phyloP scores from a whole-genome alignment of 2,888 invertebrate species.

The Xestobium rufovillosum region DNA sequence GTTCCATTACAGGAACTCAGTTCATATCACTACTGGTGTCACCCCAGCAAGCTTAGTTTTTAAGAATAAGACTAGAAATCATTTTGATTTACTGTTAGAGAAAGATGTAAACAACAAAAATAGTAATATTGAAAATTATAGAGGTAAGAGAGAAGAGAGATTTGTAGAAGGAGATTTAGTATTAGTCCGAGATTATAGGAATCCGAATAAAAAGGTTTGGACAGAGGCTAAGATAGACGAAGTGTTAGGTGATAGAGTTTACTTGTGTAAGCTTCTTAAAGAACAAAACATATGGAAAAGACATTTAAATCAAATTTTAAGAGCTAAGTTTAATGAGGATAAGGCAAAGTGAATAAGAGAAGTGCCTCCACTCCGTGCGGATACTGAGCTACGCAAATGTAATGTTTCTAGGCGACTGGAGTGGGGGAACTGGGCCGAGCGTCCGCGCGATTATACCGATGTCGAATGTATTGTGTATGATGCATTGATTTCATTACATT shows the following conservation, averaged over 20 bases:
- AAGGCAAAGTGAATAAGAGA: no score
- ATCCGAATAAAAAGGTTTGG: conserved; percentile 6
- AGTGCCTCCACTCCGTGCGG: no score
- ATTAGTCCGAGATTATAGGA: conserved; percentile 10
- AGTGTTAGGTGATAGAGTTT: conserved; percentile 1
- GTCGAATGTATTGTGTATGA: no score
- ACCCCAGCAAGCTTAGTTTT: conserved; percentile 10
- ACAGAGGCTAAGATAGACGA: neutral
- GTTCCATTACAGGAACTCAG: conserved; percentile 12
- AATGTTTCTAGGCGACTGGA: no score
- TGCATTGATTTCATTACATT: no score
- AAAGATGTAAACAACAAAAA: neutral
- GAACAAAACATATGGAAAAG: conserved; percentile 6
- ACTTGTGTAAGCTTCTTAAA: conserved; percentile 4
- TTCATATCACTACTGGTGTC: conserved; percentile 9
- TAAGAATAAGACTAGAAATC: conserved; percentile 2
- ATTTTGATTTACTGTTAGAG: conserved; percentile 7
- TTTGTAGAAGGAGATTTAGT: conserved; percentile 7
- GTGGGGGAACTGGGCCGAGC: no score
- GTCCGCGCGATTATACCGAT: no score
- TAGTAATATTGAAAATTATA: conserved; percentile 6
- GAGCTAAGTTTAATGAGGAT: no score
- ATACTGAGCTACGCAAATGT: no score
- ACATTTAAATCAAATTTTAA: conserved; percentile 10
- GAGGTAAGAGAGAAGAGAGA: conserved; percentile 2